Percentiles rank a stretch among this genome's conserved stretches.
Evolutionary conservation across 2,113 vertebrate species (phyloP).

Genomic region (Lagopus muta): DNA sequence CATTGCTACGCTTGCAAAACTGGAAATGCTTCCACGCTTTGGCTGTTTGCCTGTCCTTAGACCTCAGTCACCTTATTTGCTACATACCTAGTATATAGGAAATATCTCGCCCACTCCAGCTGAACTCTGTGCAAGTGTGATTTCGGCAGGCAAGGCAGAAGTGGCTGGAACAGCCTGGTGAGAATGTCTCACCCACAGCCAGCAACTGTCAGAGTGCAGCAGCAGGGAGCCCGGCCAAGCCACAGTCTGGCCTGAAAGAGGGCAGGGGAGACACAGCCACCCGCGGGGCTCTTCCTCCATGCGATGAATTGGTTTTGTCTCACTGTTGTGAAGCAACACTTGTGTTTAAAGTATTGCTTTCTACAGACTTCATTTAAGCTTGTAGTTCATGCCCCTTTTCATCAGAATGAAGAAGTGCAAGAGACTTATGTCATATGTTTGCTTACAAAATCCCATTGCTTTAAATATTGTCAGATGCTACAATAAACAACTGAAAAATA

Average conservation of each 20-base stretch:
- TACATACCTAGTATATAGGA: not conserved
- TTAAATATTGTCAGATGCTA: not conserved
- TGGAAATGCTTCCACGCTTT: not conserved
- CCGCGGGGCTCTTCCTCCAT: not conserved
- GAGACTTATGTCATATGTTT: not conserved
- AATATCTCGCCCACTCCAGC: not conserved
- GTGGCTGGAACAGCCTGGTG: not conserved
- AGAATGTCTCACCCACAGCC: not conserved
- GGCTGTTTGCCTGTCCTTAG: not conserved
- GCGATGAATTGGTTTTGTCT: not conserved
- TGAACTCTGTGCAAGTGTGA: not conserved
- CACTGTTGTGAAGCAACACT: not conserved
- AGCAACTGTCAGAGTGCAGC: rapidly evolving
- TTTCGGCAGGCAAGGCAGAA: not conserved
- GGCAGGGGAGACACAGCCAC: not conserved
- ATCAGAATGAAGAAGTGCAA: not conserved
- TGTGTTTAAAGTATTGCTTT: not conserved
- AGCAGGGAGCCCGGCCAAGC: not conserved
- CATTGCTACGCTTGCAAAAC: not conserved
- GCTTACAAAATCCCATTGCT: not conserved
- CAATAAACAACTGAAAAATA: not conserved
- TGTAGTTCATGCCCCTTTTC: not conserved
- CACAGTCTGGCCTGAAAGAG: not conserved
- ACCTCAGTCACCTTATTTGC: not conserved
- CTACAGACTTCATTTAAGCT: not conserved